Conservation (phyloP, 2,888 invertebrate species). For the Eupithecia pulchellata region DNA sequence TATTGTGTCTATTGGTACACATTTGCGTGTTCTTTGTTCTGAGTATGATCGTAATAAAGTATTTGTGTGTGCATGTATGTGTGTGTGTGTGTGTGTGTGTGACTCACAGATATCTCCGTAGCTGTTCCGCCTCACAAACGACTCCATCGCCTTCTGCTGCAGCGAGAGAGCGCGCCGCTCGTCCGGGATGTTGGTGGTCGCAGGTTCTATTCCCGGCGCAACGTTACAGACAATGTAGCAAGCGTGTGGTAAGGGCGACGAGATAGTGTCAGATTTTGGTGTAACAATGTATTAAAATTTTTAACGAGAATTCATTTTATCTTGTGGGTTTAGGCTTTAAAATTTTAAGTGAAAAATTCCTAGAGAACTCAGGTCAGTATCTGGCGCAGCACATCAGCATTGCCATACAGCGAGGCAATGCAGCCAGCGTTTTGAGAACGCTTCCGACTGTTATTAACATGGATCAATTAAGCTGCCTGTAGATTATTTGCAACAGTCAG, state of each 20-base stretch:
- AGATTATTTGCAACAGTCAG: no score
- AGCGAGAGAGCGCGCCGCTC: conserved; percentile 83
- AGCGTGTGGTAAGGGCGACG: conserved; percentile 39
- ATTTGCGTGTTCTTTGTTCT: background rate
- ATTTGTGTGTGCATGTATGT: background rate
- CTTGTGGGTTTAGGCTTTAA: background rate
- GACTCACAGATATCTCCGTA: conserved; percentile 89
- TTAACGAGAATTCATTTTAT: background rate
- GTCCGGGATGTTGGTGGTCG: conserved; percentile 80
- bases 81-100: conserved; percentile 26
- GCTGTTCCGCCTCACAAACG: conserved; percentile 89
- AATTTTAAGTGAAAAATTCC: no score
- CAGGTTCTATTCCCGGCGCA: conserved; percentile 63
- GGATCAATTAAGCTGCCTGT: no score
- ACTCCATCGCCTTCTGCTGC: conserved; percentile 87
- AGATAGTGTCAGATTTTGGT: conserved; percentile 37
- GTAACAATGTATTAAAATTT: background rate
- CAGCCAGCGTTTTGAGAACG: no score
- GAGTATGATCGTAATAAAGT: background rate
- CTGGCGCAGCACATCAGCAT: no score
- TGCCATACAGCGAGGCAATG: no score
- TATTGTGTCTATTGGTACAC: background rate
- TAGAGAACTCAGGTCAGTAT: no score
- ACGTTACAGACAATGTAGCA: conserved; percentile 62
- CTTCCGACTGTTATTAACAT: background rate